Evolutionary conservation across 1,140 invertebrate species (phyloP), one percentile per base, ranked within the genome.

Genomic region (Daktulosphaira vitifoliae): DNA sequence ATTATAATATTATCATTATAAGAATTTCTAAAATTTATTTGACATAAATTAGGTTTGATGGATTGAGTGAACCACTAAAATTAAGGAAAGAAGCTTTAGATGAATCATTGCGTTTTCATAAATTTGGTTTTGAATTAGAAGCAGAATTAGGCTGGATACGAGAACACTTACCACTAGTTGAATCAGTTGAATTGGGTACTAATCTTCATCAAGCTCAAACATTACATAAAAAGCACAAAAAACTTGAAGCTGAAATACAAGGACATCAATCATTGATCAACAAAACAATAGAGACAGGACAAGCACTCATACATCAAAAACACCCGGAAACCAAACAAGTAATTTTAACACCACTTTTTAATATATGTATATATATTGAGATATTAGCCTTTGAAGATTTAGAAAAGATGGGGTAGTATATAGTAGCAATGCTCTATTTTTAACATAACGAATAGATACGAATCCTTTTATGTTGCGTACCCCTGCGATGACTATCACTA

Each of bases 61-160:
- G 80, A 46, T 74, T 90, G 8, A 78, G 82, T 26, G 81, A 81
- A 66, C 84, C 85, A 3, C 81, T 83, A 0, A 75, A 78, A 18
- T 76, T 77, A 38, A 78, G 93, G 33, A 80, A 89, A n/a, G 82
- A 82, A 25, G 84, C 84, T 13, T 76, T 98, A 3, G 89, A 96
- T 72, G 91, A 94, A 73, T 89, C 89, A 33, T 74, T 81, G 56
- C 82, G 87, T 66, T 89, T 89, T 72, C 92, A 97, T 74, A 94
- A 97, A 74, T 96, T 97, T 76, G 86, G 86, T 23, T 96, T 96
- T 73, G 92, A 97, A 74, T 79, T 96, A 37, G 90, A 96, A 65
- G 86, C 86, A 0, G 94, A 98, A 75, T 78, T 96, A 70, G 91
- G 95, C 73, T 99, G 95, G 95, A 93, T 98, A 59, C 85, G 86